phyloP scores from a whole-genome alignment of 2,113 vertebrate genomes.

The Mystacornis crossleyi region DNA sequence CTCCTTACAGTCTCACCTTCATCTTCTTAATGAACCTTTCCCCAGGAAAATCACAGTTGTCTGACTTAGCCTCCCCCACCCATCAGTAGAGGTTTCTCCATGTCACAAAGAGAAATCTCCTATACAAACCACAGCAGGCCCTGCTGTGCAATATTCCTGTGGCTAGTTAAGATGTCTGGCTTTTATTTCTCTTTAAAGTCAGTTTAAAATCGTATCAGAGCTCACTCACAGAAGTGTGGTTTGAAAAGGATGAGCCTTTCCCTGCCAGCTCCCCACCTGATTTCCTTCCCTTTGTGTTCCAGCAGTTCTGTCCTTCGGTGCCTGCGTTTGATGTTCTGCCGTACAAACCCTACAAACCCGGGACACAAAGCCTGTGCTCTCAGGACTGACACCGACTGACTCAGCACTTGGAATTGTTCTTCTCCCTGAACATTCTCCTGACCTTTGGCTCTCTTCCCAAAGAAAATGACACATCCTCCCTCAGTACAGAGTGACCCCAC shows the following conservation, averaged over 20 bases:
- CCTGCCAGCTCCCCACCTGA: not conserved
- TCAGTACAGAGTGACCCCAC: rapidly evolving
- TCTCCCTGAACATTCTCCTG: not conserved
- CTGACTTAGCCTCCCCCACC: not conserved
- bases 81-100: not conserved
- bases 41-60: not conserved
- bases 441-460: not conserved
- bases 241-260: not conserved
- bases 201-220: not conserved
- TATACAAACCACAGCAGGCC: not conserved
- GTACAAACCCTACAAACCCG: not conserved
- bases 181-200: not conserved
- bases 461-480: not conserved
- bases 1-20: not conserved
- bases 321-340: not conserved
- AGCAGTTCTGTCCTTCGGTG: not conserved
- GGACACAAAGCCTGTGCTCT: not conserved
- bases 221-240: not conserved
- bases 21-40: not conserved
- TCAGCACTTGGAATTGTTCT: not conserved
- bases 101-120: not conserved
- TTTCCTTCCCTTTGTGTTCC: not conserved
- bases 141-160: not conserved
- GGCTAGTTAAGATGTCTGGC: not conserved
- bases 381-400: not conserved